Base-by-base conservation (phyloP, 2,888 invertebrate species). In the Drosophila eohydei region DNA sequence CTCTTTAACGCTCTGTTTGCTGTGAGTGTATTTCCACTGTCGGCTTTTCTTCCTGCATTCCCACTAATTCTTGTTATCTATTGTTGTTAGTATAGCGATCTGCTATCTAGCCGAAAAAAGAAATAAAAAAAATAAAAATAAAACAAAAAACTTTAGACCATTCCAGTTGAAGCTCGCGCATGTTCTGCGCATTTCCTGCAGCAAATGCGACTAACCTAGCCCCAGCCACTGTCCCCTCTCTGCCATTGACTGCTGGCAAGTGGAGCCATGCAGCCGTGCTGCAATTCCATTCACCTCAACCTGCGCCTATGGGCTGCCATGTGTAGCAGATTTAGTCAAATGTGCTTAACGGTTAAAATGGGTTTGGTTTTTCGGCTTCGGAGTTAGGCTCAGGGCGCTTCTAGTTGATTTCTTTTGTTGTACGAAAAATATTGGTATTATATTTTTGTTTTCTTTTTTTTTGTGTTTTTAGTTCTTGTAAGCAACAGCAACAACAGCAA, bases 361-460 rank as follows among this genome's bases (percentile, higher is more conserved):
- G 86, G 86, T 89, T 89, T 89, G 89, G 89, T 87, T 86, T 75
- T 89, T 83, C 28, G 69, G 70, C 44, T 66, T 21, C 21, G 30
- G 38, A 72, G 63, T 72, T 62, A 4, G 48, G 82, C 83, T 89
- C 56, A 58, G 68, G 88, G 90, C 84, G 90, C 90, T 84, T 89
- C 83, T 89, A 79, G 88, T 88, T 85, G 90, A 90, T 89, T 89
- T 85, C 90, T 85, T 89, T 89, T 88, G 90, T 89, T 88, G 77
- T 72, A 74, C 79, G 80, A 79, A 88, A 88, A 89, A 89, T 89
- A 88, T 83, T 89, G 83, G 89, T 83, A 89, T 89, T 83, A 89
- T 87, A 85, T 74, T 70, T 70, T 56, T 48, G 62, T 52, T 52
- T 59, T 69, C 44, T 58, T 36, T 57, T 36, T 43, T 46, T 14